Evolutionary conservation across 1,140 invertebrate genomes (phyloP).

Genomic region (Neodiprion virginianus): DNA sequence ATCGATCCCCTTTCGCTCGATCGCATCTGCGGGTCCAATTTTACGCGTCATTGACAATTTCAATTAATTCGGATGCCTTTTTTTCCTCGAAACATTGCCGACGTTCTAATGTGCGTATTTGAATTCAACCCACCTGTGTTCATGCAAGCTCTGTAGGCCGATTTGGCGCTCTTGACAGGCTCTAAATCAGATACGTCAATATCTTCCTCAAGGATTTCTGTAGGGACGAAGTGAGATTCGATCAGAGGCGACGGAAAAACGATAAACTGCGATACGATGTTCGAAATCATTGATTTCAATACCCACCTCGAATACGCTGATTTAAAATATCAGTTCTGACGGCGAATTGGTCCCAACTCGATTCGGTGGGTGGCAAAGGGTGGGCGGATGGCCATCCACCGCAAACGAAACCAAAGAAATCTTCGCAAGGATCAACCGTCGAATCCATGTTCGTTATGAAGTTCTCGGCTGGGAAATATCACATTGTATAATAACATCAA

Average conservation of each 20-base stretch:
- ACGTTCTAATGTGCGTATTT: too few species aligned
- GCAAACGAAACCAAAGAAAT: constrained; percentile 62
- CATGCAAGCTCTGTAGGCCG: constrained; percentile 35
- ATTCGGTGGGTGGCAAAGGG: constrained; percentile 46
- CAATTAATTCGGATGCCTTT: too few species aligned
- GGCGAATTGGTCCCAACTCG: constrained; percentile 51
- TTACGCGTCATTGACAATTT: background rate
- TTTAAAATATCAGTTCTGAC: constrained; percentile 49
- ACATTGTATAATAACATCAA: background rate
- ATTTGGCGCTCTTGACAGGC: constrained; percentile 30
- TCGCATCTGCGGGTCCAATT: constrained; percentile 33
- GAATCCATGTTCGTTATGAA: constrained; percentile 40
- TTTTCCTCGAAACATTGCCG: too few species aligned
- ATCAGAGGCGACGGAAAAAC: background rate
- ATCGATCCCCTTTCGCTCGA: constrained; percentile 40
- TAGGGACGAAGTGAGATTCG: background rate
- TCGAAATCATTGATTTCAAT: background rate
- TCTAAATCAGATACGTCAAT: constrained; percentile 23
- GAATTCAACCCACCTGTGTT: constrained; percentile 28
- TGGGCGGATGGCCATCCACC: constrained; percentile 56
- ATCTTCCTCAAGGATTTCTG: constrained; percentile 9
- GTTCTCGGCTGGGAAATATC: constrained; percentile 21
- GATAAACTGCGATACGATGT: background rate
- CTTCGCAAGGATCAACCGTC: constrained; percentile 55
- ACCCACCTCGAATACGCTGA: constrained; percentile 47